Base-by-base conservation (phyloP, 2,797 vertebrate genomes). In the Oreortyx pictus region DNA sequence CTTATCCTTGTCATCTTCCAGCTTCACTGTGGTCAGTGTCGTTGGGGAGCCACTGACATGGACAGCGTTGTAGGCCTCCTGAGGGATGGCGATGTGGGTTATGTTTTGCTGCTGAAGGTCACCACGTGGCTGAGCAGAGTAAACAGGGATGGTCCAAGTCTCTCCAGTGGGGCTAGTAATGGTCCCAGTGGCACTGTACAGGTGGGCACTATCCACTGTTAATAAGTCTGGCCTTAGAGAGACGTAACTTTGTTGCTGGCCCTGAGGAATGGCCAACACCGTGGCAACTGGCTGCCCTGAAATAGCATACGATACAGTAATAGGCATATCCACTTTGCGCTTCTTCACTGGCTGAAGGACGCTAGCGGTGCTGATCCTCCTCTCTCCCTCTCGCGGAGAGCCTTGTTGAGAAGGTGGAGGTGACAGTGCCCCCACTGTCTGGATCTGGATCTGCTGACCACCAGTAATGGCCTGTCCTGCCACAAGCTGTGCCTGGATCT, bases 131-230 rank as follows among this genome's bases (percentile, higher is more conserved):
- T 98, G 99, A 87, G 99, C 98, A 17, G 99, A 99, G 96, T 99
- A 99, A 95, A 99, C 99, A 6, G 99, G 99, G 97, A 99, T 99
- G 97, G 99, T 99, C 99, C 99, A 99, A 62, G 99, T 99, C 97
- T 99, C 99, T 94, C 99, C 99, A 60, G 99, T 99, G 90, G 99
- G 98, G 97, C 99, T 99, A 94, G 99, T 99, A 97, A 99, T 99
- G 88, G 99, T 99, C 96, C 99, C 99, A 56, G 99, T 99, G 89
- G 99, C 98, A 95, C 98, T 99, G 97, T 99, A 99, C 89, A 99
- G 98, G 92, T 99, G 99, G 77, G 98, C 99, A 96, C 99, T 99
- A 98, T 99, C 99, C 97, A 99, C 99, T 27, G 99, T 99, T 92
- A 99, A 97, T 57, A 99, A 98, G 97, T 99, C 99, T 82, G 99